A percentile compares a stretch with the other conserved stretches of the same genome.
phyloP scores from a whole-genome alignment of 1,140 invertebrate genomes.

The Eulimnadia texana region DNA sequence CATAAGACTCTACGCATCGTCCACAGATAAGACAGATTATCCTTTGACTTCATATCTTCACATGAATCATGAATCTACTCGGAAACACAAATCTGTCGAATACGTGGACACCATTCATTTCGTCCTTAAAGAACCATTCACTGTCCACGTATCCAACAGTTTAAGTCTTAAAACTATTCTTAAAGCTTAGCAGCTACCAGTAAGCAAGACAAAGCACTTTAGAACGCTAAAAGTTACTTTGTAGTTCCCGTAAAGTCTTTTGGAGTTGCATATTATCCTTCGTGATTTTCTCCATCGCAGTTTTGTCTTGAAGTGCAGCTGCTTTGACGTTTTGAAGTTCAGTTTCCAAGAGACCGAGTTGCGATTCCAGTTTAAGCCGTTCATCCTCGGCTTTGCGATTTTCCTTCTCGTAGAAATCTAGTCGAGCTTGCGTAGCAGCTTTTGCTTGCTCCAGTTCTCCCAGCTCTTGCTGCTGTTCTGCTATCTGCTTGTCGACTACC shows the following conservation, averaged over 20 bases:
- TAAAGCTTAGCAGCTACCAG: not conserved
- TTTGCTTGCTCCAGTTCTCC: not conserved
- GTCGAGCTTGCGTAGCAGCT: not conserved
- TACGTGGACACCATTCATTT: too few relatives aligned
- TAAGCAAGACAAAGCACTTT: too few relatives aligned
- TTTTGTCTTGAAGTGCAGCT: not conserved
- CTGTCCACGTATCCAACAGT: too few relatives aligned
- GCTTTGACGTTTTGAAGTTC: not conserved
- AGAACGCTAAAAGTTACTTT: too few relatives aligned
- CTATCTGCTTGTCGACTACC: not conserved
- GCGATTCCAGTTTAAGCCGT: not conserved
- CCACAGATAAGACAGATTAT: too few relatives aligned
- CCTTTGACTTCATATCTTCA: too few relatives aligned
- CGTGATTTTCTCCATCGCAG: not conserved
- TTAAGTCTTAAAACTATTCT: too few relatives aligned
- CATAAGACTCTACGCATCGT: too few relatives aligned
- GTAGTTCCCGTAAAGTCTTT: not conserved
- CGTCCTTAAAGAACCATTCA: too few relatives aligned
- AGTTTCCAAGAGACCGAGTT: not conserved
- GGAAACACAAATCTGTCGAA: too few relatives aligned
- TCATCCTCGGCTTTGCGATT: not conserved
- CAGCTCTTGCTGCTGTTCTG: not conserved
- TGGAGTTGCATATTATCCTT: not conserved
- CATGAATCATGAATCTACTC: too few relatives aligned
- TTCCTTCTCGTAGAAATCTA: not conserved